A percentile compares a stretch with the other conserved stretches of the same genome.
These are phyloP conservation scores for Notechis scutatus DNA, from an alignment of 2,113 vertebrate genomes.

Conservation along the genomic window DNA sequence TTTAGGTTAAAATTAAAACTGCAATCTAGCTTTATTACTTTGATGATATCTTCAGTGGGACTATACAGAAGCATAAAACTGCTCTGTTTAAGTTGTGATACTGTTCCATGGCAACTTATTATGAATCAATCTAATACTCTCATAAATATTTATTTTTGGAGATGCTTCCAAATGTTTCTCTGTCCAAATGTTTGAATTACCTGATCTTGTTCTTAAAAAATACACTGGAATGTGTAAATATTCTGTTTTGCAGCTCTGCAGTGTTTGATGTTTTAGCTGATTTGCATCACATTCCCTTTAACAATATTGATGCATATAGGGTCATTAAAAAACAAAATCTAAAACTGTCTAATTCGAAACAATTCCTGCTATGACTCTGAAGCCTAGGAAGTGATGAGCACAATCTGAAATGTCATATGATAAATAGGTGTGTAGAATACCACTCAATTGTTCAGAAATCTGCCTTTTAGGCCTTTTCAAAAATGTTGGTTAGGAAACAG, in stretches of 20 bases:
- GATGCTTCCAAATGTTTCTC: background rate
- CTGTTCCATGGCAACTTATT: background rate
- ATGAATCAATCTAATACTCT: background rate
- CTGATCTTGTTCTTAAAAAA: background rate
- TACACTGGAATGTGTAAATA: background rate
- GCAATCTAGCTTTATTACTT: background rate
- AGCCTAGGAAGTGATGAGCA: background rate
- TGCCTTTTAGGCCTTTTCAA: background rate
- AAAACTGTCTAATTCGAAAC: background rate
- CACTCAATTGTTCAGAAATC: background rate
- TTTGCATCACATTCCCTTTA: background rate
- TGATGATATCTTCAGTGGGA: background rate
- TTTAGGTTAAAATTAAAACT: background rate
- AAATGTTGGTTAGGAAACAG: background rate
- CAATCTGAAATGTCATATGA: background rate
- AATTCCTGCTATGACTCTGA: background rate
- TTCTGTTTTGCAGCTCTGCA: background rate
- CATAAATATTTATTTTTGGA: background rate
- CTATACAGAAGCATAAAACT: background rate
- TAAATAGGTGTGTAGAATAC: background rate
- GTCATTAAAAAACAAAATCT: background rate
- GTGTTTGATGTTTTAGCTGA: background rate
- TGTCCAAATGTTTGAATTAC: background rate
- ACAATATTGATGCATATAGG: background rate
- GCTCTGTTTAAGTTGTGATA: background rate